A percentile compares a stretch with the other conserved stretches of the same genome.
phyloP scores from a whole-genome alignment of 2,113 vertebrate genomes.

The Oreocharis arfaki region DNA sequence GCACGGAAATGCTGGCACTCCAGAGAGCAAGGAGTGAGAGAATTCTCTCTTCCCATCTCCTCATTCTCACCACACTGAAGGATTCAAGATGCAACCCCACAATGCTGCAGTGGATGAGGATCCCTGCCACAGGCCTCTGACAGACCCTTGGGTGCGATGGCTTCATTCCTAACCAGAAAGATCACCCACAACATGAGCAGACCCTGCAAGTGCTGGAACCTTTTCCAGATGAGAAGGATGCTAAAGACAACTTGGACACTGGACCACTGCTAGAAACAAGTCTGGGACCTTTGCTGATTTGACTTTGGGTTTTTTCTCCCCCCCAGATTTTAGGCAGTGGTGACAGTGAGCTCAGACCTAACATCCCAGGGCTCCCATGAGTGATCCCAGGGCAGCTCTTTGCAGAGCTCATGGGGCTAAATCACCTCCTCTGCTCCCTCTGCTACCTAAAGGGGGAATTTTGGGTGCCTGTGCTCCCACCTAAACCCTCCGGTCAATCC shows the following conservation, averaged over 20 bases:
- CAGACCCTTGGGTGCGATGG: neutral
- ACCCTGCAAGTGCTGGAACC: rapidly evolving
- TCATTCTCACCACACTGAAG: neutral
- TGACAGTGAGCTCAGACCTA: neutral
- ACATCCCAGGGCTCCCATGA: neutral
- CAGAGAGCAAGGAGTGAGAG: neutral
- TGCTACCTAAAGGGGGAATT: neutral
- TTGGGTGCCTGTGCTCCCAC: neutral
- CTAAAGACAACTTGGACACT: neutral
- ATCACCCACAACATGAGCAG: rapidly evolving
- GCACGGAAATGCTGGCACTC: neutral
- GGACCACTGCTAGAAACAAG: neutral
- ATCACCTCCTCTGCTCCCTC: neutral
- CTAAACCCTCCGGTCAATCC: neutral
- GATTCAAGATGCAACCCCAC: neutral
- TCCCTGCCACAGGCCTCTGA: neutral
- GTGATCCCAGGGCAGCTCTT: neutral
- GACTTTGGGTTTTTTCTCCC: neutral
- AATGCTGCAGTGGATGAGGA: rapidly evolving
- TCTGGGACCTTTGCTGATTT: neutral
- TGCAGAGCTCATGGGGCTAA: neutral
- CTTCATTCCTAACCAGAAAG: neutral
- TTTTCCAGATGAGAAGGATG: neutral
- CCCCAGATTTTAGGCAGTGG: neutral
- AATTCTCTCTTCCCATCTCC: neutral